Percentiles rank a stretch among this genome's conserved stretches.
phyloP scores from a whole-genome alignment of 2,888 invertebrate genomes.

The Eudasyphora cyanicolor region DNA sequence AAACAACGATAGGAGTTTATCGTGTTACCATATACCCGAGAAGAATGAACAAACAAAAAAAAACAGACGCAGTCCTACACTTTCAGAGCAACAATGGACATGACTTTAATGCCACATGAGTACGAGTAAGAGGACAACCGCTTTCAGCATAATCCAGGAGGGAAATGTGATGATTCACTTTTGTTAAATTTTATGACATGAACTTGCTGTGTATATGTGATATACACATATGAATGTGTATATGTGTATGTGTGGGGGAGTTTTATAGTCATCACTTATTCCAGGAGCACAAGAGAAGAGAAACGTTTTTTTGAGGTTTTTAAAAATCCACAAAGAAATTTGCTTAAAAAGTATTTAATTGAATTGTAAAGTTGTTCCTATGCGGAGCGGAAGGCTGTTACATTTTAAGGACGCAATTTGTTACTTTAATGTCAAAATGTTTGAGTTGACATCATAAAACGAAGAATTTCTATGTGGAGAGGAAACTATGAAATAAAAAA shows the following conservation, averaged over 20 bases:
- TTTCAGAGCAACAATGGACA: slow-evolving; percentile 14
- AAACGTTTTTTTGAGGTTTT: background rate
- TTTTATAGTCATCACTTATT: background rate
- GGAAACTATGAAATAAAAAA: background rate
- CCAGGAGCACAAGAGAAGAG: no score
- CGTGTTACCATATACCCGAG: background rate
- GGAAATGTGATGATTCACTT: background rate
- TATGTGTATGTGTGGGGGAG: background rate
- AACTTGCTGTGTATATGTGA: background rate
- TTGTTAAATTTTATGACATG: background rate
- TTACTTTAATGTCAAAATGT: no score
- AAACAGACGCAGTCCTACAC: background rate
- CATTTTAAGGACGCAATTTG: background rate
- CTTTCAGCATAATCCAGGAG: background rate
- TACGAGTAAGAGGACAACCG: background rate
- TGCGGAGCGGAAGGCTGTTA: background rate
- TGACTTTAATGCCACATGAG: slow-evolving; percentile 20
- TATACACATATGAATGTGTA: background rate
- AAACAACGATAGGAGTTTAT: slow-evolving; percentile 13
- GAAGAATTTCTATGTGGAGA: background rate
- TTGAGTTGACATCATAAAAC: no score
- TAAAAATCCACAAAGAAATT: background rate
- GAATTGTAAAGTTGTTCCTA: background rate
- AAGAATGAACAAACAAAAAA: background rate
- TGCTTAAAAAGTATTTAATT: background rate